These are phyloP conservation scores for Lates calcarifer DNA, from an alignment of 2,113 vertebrate species.

Conservation along the genomic window DNA sequence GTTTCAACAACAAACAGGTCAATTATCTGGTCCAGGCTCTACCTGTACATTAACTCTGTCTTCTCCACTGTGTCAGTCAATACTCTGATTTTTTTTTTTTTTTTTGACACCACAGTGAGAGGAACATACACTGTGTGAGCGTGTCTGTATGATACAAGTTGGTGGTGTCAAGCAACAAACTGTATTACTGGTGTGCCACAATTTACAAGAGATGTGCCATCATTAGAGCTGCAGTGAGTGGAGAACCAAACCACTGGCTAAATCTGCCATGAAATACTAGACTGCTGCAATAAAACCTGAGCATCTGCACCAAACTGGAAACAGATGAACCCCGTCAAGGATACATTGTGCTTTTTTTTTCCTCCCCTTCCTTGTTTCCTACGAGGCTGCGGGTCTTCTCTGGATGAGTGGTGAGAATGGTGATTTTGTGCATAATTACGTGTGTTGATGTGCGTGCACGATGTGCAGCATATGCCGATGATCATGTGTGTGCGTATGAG, in stretches of 20 bases:
- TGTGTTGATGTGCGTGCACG: conserved; percentile 47
- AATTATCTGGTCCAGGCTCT: conserved; percentile 58
- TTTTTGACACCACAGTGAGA: conserved; percentile 20
- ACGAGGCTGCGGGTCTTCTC: conserved; percentile 69
- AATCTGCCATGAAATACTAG: conserved; percentile 89
- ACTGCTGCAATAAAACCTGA: conserved; percentile 86
- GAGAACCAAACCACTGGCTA: conserved; percentile 82
- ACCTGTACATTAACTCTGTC: conserved; percentile 52
- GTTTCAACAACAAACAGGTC: conserved; percentile 70
- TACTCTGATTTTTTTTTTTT: background rate
- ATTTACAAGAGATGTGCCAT: conserved; percentile 85
- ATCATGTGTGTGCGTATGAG: conserved; percentile 43
- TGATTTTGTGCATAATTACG: conserved; percentile 71
- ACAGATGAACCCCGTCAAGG: conserved; percentile 87
- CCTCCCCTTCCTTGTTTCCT: conserved; percentile 64
- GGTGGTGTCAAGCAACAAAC: conserved; percentile 74
- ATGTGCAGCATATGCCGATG: conserved; percentile 38
- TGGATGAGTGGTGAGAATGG: conserved; percentile 69
- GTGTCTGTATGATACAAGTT: conserved; percentile 75
- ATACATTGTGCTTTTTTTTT: conserved; percentile 73
- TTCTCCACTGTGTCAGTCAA: background rate
- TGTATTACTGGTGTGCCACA: conserved; percentile 78
- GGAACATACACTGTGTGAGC: conserved; percentile 20
- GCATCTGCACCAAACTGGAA: conserved; percentile 88
- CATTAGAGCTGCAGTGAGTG: conserved; percentile 79